Percentiles rank a stretch among this genome's conserved stretches.
Evolutionary conservation across 2,797 vertebrate species (phyloP).

Genomic region (Anableps anableps): DNA sequence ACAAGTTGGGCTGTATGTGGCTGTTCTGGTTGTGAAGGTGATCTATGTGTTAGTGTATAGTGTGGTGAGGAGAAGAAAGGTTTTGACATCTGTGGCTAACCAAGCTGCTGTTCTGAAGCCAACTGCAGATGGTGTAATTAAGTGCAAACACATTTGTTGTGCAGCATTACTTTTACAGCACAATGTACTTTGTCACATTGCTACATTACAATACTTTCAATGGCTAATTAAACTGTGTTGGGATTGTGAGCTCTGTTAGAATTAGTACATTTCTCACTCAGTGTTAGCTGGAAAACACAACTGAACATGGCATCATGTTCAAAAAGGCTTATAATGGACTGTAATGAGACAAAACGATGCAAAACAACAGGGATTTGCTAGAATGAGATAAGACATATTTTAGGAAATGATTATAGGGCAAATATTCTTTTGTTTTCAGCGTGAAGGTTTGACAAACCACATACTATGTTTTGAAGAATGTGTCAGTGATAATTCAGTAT

Average conservation of each 20-base stretch:
- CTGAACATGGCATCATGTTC: neutral
- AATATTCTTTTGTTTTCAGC: neutral
- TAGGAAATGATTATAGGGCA: neutral
- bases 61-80: constrained; percentile 10
- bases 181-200: neutral
- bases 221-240: neutral
- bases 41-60: constrained; percentile 28
- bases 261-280: neutral
- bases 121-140: constrained; percentile 26
- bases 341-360: neutral
- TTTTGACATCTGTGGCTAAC: constrained; percentile 38
- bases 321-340: neutral
- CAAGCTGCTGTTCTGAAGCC: constrained; percentile 2
- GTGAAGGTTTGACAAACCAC: neutral
- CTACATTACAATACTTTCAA: neutral
- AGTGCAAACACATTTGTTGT: constrained; percentile 11
- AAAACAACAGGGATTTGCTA: neutral
- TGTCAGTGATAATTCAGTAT: neutral
- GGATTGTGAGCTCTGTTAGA: neutral
- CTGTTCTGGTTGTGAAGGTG: constrained; percentile 39
- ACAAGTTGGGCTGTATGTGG: constrained; percentile 15
- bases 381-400: neutral
- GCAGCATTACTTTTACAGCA: constrained; percentile 6
- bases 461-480: neutral
- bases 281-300: no score